Percentiles rank a stretch among this genome's conserved stretches.
These are phyloP conservation scores for Polia nebulosa DNA, from an alignment of 2,888 invertebrate species.

Conservation along the genomic window DNA sequence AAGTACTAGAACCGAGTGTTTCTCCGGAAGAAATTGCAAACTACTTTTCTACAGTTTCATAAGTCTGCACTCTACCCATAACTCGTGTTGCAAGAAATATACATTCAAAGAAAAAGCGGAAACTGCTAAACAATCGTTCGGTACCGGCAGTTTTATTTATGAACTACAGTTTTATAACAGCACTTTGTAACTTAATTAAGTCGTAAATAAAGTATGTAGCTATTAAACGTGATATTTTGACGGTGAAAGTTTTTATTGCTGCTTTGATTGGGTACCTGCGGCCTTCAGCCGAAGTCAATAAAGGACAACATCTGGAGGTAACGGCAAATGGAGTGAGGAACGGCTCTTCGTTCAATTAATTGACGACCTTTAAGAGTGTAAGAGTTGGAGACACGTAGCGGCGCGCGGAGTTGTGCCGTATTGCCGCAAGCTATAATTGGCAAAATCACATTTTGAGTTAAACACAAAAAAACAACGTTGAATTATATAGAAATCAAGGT, in stretches of 20 bases:
- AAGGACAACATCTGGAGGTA: constrained; percentile 38
- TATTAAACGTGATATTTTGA: constrained; percentile 45
- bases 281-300: constrained; percentile 26
- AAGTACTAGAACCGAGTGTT: constrained; percentile 44
- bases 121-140: constrained; percentile 37
- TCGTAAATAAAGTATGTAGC: constrained; percentile 41
- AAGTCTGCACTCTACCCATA: constrained; percentile 42
- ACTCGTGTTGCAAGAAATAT: constrained; percentile 49
- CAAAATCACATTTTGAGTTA: too few species aligned
- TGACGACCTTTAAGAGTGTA: constrained; percentile 5
- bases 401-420: too few species aligned
- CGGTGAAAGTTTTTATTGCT: constrained; percentile 42
- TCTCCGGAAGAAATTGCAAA: constrained; percentile 51
- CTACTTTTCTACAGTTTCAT: constrained; percentile 41
- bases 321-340: constrained; percentile 24
- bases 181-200: constrained; percentile 35
- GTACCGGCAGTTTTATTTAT: constrained; percentile 39
- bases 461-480: too few species aligned
- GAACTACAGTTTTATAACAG: constrained; percentile 33
- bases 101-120: constrained; percentile 38
- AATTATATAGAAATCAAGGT: too few species aligned
- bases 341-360: background rate
- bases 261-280: constrained; percentile 39
- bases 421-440: too few species aligned
- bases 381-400: background rate